These are phyloP conservation scores for Lepilemur ruficaudatus DNA, from an alignment of 2,797 vertebrate species.

Conservation along the genomic window DNA sequence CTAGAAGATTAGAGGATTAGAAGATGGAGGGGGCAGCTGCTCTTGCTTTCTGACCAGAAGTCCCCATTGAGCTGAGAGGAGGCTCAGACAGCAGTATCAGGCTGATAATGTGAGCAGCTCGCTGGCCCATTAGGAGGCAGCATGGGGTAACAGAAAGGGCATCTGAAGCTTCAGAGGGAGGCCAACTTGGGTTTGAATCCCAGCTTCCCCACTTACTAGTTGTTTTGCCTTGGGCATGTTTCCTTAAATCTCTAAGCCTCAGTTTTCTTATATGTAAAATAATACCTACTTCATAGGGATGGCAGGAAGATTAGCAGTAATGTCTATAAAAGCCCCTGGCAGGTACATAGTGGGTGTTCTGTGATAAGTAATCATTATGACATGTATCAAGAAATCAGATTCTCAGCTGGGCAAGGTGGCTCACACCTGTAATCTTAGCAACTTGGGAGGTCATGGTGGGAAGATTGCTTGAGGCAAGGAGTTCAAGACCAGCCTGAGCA, in stretches of 20 bases:
- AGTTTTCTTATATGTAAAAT: slow-evolving; percentile 20
- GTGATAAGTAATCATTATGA: neutral
- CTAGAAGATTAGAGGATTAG: neutral
- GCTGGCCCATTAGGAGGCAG: slow-evolving; percentile 19
- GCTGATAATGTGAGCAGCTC: neutral
- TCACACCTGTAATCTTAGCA: neutral
- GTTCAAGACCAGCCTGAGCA: neutral
- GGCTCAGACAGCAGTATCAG: neutral
- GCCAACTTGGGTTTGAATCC: neutral
- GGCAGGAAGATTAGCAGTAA: neutral
- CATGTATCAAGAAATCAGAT: neutral
- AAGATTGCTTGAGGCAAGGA: neutral
- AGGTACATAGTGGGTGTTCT: neutral
- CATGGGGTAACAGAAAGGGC: neutral
- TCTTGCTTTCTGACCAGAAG: neutral
- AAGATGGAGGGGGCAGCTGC: neutral
- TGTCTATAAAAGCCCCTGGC: neutral
- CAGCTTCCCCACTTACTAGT: neutral
- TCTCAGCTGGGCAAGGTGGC: neutral
- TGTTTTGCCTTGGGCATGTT: neutral
- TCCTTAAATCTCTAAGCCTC: slow-evolving; percentile 7
- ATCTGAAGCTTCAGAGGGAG: neutral
- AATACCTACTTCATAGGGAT: neutral
- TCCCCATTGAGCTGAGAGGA: neutral
- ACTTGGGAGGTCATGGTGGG: neutral